Conservation (phyloP, 2,113 vertebrate genomes). For the Phylloscopus trochilus region DNA sequence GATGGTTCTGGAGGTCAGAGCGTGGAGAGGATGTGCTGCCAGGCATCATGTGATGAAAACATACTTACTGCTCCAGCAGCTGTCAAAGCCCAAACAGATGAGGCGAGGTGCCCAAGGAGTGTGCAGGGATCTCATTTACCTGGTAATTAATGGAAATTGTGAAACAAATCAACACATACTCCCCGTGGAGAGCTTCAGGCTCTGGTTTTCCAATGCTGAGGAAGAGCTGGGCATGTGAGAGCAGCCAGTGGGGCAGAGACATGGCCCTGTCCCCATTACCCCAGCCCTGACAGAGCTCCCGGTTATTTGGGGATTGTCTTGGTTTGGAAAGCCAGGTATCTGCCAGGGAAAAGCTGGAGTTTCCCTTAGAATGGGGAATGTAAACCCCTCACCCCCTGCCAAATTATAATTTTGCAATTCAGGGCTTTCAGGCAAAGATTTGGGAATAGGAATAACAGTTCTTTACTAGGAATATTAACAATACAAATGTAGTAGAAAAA, state of each 20-base stretch:
- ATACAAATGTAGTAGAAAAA: no score
- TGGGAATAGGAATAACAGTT: no score
- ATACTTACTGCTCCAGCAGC: neutral
- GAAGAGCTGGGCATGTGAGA: neutral
- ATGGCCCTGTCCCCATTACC: accelerated
- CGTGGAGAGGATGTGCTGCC: neutral
- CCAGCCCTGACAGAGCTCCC: neutral
- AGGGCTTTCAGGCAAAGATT: no score
- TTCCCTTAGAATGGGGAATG: no score
- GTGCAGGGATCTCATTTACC: conserved; percentile 50
- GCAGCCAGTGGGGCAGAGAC: neutral
- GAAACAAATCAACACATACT: conserved; percentile 25
- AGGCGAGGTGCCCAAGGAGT: conserved; percentile 27
- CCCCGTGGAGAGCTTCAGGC: neutral
- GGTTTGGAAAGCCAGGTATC: no score
- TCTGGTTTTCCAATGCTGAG: neutral
- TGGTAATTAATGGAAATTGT: conserved; percentile 58
- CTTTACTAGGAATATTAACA: no score
- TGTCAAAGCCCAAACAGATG: neutral
- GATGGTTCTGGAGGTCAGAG: neutral
- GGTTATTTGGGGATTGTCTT: accelerated
- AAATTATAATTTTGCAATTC: no score
- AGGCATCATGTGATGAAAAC: neutral
- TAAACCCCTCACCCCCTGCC: no score
- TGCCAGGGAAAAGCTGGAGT: no score